These are phyloP conservation scores for Eristalis arbustorum DNA, from an alignment of 2,888 invertebrate species.

Conservation along the genomic window DNA sequence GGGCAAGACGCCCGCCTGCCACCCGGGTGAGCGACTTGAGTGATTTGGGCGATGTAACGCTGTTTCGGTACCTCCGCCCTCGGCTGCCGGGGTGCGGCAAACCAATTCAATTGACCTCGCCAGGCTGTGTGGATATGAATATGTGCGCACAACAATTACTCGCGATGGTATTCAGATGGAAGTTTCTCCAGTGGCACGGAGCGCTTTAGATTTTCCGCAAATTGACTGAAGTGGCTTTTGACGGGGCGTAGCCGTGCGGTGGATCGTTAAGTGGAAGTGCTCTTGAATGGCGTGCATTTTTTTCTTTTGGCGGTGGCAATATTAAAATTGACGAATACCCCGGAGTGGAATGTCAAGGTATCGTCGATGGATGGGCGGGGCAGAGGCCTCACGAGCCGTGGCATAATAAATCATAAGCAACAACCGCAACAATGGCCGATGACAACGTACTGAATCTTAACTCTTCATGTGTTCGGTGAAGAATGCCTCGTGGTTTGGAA, in stretches of 20 bases:
- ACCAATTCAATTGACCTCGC: slow-evolving; percentile 56
- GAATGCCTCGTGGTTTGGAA: no score
- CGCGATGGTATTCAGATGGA: slow-evolving; percentile 38
- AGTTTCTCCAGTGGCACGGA: not conserved
- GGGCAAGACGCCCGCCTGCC: slow-evolving; percentile 14
- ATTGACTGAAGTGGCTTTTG: not conserved
- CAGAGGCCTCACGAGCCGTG: slow-evolving; percentile 37
- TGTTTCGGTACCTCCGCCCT: slow-evolving; percentile 1
- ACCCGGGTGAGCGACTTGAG: slow-evolving; percentile 20
- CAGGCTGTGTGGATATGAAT: slow-evolving; percentile 37
- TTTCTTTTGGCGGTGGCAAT: slow-evolving; percentile 12
- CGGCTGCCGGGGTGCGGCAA: slow-evolving; percentile 17
- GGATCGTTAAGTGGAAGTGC: slow-evolving; percentile 1
- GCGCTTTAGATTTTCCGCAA: slow-evolving; percentile 14
- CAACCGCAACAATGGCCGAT: slow-evolving; percentile 19
- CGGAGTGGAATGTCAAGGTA: slow-evolving; percentile 21
- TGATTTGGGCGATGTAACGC: slow-evolving; percentile 43
- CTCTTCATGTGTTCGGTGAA: slow-evolving; percentile 21
- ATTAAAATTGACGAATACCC: slow-evolving; percentile 54
- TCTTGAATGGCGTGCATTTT: not conserved
- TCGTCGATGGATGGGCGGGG: slow-evolving; percentile 12
- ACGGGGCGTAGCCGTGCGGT: not conserved
- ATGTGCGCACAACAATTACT: slow-evolving; percentile 44
- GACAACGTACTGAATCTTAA: slow-evolving; percentile 39
- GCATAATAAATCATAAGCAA: slow-evolving; percentile 45